Evolutionary conservation across 2,113 vertebrate genomes (phyloP).

Genomic region (Marmota monax): DNA sequence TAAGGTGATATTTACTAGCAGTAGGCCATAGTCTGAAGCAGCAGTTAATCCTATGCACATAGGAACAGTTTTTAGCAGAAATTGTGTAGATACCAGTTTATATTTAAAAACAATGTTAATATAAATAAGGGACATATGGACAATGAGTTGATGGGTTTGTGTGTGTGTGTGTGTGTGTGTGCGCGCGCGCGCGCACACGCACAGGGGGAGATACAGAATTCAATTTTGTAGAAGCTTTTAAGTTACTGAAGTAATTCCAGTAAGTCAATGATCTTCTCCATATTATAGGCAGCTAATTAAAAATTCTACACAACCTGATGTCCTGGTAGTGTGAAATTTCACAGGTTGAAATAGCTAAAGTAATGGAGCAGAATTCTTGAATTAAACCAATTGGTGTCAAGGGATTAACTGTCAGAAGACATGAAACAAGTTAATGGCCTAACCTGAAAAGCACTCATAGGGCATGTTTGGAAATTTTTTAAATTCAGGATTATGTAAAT

Average conservation of each 20-base stretch:
- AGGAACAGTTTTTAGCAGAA: background rate
- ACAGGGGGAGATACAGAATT: background rate
- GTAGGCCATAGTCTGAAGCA: slow-evolving; percentile 21
- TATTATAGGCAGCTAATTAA: slow-evolving; percentile 63
- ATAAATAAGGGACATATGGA: background rate
- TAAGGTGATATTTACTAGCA: slow-evolving; percentile 18
- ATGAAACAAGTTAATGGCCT: slow-evolving; percentile 53
- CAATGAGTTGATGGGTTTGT: background rate
- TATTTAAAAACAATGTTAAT: background rate
- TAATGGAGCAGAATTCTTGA: slow-evolving; percentile 63
- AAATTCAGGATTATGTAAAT: slow-evolving; percentile 22
- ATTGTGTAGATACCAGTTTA: background rate
- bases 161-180: too few relatives aligned
- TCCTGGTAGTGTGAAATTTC: slow-evolving; percentile 58
- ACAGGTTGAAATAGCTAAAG: slow-evolving; percentile 40
- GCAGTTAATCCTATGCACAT: background rate
- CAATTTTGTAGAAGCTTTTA: slow-evolving; percentile 45
- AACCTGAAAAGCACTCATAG: slow-evolving; percentile 20
- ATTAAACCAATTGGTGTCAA: slow-evolving; percentile 58
- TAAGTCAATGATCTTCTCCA: slow-evolving; percentile 34
- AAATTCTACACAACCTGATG: slow-evolving; percentile 46
- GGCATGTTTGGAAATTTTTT: slow-evolving; percentile 36
- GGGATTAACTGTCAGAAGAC: slow-evolving; percentile 56
- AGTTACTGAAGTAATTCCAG: slow-evolving; percentile 31
- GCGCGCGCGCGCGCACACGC: too few relatives aligned